Conservation (phyloP, 2,113 vertebrate species). For the Scortum barcoo region DNA sequence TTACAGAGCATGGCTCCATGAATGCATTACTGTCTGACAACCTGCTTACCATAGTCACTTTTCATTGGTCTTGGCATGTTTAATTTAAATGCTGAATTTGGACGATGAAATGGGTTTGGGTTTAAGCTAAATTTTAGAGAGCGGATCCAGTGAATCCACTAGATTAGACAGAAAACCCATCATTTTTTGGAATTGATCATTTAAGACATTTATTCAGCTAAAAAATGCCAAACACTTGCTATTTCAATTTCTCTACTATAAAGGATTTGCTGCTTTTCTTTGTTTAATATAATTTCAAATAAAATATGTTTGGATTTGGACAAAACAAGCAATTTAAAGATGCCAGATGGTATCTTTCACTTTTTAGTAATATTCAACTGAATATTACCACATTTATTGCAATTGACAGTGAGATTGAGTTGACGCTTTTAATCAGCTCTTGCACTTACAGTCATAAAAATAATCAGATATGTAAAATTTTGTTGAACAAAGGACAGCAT, state of each 20-base stretch:
- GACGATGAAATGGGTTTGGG: slow-evolving; percentile 1
- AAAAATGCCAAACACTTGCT: background rate
- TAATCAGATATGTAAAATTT: background rate
- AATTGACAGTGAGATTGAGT: background rate
- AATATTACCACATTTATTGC: background rate
- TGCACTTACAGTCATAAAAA: background rate
- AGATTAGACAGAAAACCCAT: background rate
- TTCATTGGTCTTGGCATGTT: slow-evolving; percentile 31
- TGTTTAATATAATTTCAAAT: background rate
- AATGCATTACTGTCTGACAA: slow-evolving; percentile 30
- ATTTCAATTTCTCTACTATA: too few species aligned
- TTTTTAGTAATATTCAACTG: background rate
- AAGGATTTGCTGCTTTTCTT: background rate
- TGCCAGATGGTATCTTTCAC: background rate
- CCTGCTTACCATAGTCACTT: slow-evolving; percentile 29
- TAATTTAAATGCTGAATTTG: slow-evolving; percentile 24
- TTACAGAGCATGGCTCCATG: slow-evolving; percentile 34
- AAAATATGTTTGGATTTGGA: background rate
- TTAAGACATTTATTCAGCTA: background rate
- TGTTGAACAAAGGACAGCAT: background rate
- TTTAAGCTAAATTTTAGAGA: slow-evolving; percentile 2
- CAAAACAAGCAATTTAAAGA: background rate
- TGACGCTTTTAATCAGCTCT: too few species aligned
- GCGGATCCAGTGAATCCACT: background rate
- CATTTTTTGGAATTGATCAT: background rate